A percentile compares a stretch with the other conserved stretches of the same genome.
Conservation (phyloP, 1,140 invertebrate genomes). For the Meloidogyne hapla region DNA sequence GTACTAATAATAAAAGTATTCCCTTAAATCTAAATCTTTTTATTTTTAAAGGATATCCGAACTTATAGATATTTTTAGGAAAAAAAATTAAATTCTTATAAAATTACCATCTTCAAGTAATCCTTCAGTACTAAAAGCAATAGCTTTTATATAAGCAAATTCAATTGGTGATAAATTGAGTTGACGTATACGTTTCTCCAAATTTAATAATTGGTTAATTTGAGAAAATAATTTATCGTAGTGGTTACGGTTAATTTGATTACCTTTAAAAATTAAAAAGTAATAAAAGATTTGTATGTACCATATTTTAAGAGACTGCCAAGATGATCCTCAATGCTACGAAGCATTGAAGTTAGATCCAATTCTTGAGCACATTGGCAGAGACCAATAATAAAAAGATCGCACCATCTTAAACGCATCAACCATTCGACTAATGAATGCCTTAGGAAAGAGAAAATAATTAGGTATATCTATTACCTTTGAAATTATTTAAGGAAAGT, state of each 20-base stretch:
- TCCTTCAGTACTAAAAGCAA: slow-evolving; percentile 70
- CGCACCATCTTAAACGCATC: slow-evolving; percentile 79
- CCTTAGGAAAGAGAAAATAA: slow-evolving; percentile 18
- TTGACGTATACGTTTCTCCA: slow-evolving; percentile 74
- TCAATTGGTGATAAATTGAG: slow-evolving; percentile 79
- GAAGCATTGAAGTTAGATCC: slow-evolving; percentile 78
- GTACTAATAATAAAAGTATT: too few species aligned
- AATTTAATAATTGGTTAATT: slow-evolving; percentile 61
- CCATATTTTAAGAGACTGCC: slow-evolving; percentile 65
- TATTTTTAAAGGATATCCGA: too few species aligned
- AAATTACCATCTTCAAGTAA: slow-evolving; percentile 23
- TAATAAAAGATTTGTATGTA: slow-evolving; percentile 40
- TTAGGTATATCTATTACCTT: neutral
- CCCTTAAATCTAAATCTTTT: too few species aligned
- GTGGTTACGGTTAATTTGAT: slow-evolving; percentile 49
- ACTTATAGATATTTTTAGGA: neutral
- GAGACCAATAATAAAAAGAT: slow-evolving; percentile 85
- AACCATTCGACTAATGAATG: slow-evolving; percentile 9
- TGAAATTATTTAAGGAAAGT: neutral
- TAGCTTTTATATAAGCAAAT: slow-evolving; percentile 83
- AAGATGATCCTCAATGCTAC: slow-evolving; percentile 75
- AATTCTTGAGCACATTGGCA: slow-evolving; percentile 81
- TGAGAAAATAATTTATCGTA: slow-evolving; percentile 69
- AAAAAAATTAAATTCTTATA: neutral
- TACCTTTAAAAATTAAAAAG: slow-evolving; percentile 36